These are phyloP conservation scores for Pipistrellus pygmaeus DNA, from an alignment of 2,797 vertebrate species.

Conservation along the genomic window DNA sequence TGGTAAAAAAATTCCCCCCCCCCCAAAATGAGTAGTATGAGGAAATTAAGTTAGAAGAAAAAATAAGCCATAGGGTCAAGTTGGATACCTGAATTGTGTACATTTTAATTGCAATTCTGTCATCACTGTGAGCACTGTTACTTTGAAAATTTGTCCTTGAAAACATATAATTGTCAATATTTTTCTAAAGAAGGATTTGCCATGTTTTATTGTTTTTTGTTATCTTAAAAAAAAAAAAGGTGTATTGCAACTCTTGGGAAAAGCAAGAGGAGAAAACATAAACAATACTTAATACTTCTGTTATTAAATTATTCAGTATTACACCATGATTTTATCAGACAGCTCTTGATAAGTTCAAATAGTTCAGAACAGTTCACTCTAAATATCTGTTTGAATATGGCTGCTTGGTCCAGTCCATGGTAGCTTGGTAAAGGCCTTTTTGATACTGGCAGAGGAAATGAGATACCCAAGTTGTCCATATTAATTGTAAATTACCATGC, in stretches of 20 bases:
- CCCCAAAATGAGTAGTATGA: slow-evolving; percentile 31
- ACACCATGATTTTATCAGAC: neutral
- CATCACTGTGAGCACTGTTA: neutral
- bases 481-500: neutral
- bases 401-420: neutral
- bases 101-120: neutral
- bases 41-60: slow-evolving; percentile 54
- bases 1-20: slow-evolving; percentile 51
- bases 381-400: neutral
- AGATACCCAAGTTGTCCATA: slow-evolving; percentile 3
- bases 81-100: neutral
- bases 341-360: neutral
- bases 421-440: neutral
- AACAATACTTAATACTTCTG: neutral
- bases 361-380: neutral
- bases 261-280: slow-evolving; percentile 40
- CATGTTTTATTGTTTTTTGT: neutral
- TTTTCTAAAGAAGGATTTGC: slow-evolving; percentile 28
- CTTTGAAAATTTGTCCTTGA: slow-evolving; percentile 49
- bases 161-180: slow-evolving; percentile 12
- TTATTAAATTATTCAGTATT: slow-evolving; percentile 31
- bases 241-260: neutral
- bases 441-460: neutral
- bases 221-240: neutral
- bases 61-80: neutral